Base-by-base conservation (phyloP, 2,888 invertebrate genomes). In the Euplexia lucipara region DNA sequence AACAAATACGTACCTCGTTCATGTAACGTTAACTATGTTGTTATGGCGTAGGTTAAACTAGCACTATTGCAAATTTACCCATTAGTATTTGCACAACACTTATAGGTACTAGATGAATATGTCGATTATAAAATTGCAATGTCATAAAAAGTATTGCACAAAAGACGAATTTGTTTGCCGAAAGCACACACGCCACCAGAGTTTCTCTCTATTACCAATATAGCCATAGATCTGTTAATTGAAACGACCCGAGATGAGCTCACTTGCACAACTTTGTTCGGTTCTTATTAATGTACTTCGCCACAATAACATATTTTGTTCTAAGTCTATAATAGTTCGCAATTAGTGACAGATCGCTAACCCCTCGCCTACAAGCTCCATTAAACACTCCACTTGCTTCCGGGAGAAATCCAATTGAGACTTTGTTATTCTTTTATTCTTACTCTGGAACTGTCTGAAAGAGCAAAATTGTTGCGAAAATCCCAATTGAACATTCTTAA, bases 281-380 rank as follows among this genome's bases (percentile, higher is more conserved):
- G 52, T 68, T 78, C 71, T 59, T 72, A 79, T 75, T 81, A 81
- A 82, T 81, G 70, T 70, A 53, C 76, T 63, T 49, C 52, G 48
- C 73, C 52, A 34, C 73, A 47, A 59, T 75, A 78, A 75, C 67
- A 73, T 67, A 75, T 75, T 75, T 77, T 62, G 78, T 67, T 52
- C 73, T 47, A 41, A 74, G 66, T 74, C 57, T 61, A 68, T 75
- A 79, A 78, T 70, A 75, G 69, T 60, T 54, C 48, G 69, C 70
- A 81, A 79, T 81, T 78, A 79, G 76, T 69, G 69, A 70, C 60
- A 78, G 65, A 78, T 81, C 59, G 65, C 64, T 70, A 70, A 54
- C 61, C 64, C 56, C 69, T 78, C 72, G 69, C 75, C 69, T 67
- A 70, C 64, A 65, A 75, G 80, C 75, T 81, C 72, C 69, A 78